A percentile compares a stretch with the other conserved stretches of the same genome.
These are phyloP conservation scores for Napeogenes inachia DNA, from an alignment of 2,888 invertebrate species.

Conservation along the genomic window DNA sequence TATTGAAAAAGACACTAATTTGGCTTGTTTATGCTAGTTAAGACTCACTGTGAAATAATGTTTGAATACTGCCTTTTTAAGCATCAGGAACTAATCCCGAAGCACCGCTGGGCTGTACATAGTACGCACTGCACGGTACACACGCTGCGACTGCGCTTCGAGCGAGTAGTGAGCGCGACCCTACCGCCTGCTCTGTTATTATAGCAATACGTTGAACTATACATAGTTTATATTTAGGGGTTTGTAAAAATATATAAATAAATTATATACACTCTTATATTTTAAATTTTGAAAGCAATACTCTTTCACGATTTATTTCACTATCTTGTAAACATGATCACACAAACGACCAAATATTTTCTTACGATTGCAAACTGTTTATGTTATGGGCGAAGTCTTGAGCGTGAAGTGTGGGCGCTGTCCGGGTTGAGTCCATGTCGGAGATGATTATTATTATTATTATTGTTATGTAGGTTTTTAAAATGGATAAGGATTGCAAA, in stretches of 20 bases:
- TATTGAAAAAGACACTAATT: too few relatives aligned
- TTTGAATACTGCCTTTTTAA: conserved; percentile 17
- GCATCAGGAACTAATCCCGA: neutral
- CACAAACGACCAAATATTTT: conserved; percentile 50
- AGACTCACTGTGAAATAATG: conserved; percentile 13
- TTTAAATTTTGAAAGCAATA: conserved; percentile 40
- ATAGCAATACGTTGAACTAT: conserved; percentile 27
- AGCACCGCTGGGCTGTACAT: conserved; percentile 13
- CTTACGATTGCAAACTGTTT: conserved; percentile 36
- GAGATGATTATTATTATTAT: neutral
- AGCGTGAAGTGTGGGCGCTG: conserved; percentile 6
- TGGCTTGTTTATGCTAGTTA: conserved; percentile 24
- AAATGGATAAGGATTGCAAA: too few relatives aligned
- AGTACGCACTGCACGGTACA: conserved; percentile 1
- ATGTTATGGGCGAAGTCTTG: conserved; percentile 7
- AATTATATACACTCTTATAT: conserved; percentile 32
- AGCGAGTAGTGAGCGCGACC: conserved; percentile 6
- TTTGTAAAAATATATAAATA: conserved; percentile 41
- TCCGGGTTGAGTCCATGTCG: neutral
- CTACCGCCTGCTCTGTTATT: conserved; percentile 24
- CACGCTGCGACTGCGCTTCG: conserved; percentile 1
- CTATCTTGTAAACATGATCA: conserved; percentile 29
- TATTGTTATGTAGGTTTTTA: too few relatives aligned
- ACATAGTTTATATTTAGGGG: conserved; percentile 25
- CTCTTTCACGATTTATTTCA: conserved; percentile 33